Evolutionary conservation across 2,113 vertebrate genomes (phyloP), one percentile per base, ranked within the genome.

Genomic region (Dryoscopus gambensis): DNA sequence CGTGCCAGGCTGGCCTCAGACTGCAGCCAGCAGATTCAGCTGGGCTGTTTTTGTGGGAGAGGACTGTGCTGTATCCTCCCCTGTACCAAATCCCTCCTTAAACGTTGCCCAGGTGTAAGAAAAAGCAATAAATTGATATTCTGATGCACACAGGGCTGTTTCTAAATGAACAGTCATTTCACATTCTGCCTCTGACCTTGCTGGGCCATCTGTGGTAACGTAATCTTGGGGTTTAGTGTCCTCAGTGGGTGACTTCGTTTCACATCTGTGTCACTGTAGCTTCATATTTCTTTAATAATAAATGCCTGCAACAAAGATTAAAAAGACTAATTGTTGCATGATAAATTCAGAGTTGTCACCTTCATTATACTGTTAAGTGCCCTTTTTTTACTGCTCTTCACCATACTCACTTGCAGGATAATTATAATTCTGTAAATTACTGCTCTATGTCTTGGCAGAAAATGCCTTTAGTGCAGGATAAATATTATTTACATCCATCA

Each of bases 201-300:
- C 42, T 47, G 22, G 19, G 42, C 62, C 57, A 5, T 11, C 56
- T 62, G 1, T 46, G 76, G 87, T 92, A 86, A 90, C 0, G 0
- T 31, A 67, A 78, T 65, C 73, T 75, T 22, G 65, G 69, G 53
- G 3, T 87, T 89, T 50, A 9, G 27, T 70, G 47, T 73, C 71
- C 73, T 64, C 85, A 44, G 9, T 27, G 62, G 40, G 28, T 47
- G 82, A 21, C 75, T 83, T 55, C 0, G 3, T 92, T 91, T 87
- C 83, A 64, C 73, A 60, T 74, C 87, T 59, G 35, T 59, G 69
- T 56, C 84, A 47, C n/a, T 27, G 87, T 19, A 69, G 62, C 77
- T 93, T 87, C 76, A 18, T 77, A 57, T 76, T 93, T 84, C 89
- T 87, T 97, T 28, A 95, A 91, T 84, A 94, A 92, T 91, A 57